A percentile compares a stretch with the other conserved stretches of the same genome.
Evolutionary conservation across 2,113 vertebrate species (phyloP).

Genomic region (Odontophorus gujanensis): DNA sequence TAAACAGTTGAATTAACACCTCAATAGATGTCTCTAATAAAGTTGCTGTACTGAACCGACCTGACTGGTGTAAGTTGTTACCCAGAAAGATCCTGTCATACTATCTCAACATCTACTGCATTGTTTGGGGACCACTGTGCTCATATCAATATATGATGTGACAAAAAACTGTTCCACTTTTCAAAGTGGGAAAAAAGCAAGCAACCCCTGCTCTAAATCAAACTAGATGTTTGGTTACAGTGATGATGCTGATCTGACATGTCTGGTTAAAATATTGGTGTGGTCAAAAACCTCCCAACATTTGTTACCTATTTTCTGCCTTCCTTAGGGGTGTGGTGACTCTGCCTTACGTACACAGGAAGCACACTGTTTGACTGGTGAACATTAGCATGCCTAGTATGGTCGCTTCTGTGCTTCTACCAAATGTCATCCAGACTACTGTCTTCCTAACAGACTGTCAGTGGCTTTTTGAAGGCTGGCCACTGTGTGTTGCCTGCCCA

Average conservation of each 20-base stretch:
- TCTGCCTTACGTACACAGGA: background rate
- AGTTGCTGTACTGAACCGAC: background rate
- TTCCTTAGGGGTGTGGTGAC: background rate
- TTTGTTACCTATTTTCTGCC: background rate
- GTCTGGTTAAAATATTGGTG: background rate
- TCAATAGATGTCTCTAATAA: background rate
- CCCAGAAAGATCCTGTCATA: background rate
- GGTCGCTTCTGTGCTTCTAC: background rate
- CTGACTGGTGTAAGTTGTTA: background rate
- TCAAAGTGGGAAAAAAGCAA: background rate
- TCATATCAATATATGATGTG: background rate
- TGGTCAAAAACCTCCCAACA: background rate
- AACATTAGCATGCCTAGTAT: background rate
- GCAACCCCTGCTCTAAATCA: background rate
- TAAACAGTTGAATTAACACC: background rate
- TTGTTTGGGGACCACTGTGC: background rate
- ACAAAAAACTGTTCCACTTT: background rate
- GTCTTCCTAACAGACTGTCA: rapidly evolving
- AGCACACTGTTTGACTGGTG: rapidly evolving
- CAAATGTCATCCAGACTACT: background rate
- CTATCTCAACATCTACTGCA: background rate
- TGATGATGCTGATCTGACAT: background rate
- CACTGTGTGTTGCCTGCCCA: background rate
- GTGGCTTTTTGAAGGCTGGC: background rate
- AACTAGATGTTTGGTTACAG: background rate